Percentiles rank a stretch among this genome's conserved stretches.
These are phyloP conservation scores for Macropis europaea DNA, from an alignment of 2,888 invertebrate species.

Conservation along the genomic window DNA sequence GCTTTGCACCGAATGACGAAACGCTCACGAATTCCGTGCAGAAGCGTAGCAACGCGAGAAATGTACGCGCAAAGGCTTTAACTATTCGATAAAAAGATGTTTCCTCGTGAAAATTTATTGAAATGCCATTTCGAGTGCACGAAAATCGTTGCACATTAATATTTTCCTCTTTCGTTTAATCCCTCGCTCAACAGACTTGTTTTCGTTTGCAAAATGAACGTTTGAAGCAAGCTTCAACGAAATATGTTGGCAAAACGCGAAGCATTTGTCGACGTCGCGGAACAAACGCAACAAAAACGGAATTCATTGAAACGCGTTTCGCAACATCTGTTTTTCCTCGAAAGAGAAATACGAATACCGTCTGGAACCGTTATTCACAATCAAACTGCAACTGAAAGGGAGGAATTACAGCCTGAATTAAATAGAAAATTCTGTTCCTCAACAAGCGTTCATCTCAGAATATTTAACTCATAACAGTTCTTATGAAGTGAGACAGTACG, in stretches of 20 bases:
- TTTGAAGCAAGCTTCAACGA: conserved; percentile 21
- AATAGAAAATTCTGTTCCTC: too few relatives aligned
- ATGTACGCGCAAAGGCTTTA: conserved; percentile 2
- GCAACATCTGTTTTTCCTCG: neutral
- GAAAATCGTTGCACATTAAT: conserved; percentile 18
- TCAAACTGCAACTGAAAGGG: neutral
- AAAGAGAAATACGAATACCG: neutral
- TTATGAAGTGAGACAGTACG: too few relatives aligned
- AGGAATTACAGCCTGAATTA: too few relatives aligned
- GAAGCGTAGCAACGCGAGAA: conserved; percentile 14
- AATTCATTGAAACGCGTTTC: conserved; percentile 12
- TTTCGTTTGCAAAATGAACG: too few relatives aligned
- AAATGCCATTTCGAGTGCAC: neutral
- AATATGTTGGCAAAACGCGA: neutral
- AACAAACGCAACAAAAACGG: neutral
- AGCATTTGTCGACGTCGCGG: neutral
- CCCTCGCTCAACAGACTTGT: too few relatives aligned
- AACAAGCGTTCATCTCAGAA: too few relatives aligned
- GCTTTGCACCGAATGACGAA: conserved; percentile 5
- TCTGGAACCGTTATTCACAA: neutral
- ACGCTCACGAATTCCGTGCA: neutral
- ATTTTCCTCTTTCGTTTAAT: conserved; percentile 28
- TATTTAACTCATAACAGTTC: too few relatives aligned
- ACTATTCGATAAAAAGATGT: conserved; percentile 3
- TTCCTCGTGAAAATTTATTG: neutral